phyloP scores from a whole-genome alignment of 1,140 invertebrate genomes.

The Plodia interpunctella region DNA sequence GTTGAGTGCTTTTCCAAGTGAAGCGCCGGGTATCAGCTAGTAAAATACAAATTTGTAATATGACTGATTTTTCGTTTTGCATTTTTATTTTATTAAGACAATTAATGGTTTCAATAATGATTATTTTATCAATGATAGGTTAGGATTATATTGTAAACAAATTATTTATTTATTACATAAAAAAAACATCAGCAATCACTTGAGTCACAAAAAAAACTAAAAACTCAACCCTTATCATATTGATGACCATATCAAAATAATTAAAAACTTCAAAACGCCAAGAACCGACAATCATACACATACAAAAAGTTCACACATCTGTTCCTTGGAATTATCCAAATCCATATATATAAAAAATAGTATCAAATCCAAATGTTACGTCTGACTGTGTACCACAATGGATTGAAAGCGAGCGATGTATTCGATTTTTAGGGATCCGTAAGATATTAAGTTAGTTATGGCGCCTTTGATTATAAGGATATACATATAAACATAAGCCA shows the following conservation, averaged over 20 bases:
- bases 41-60: too few species aligned
- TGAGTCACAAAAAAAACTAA: too few species aligned
- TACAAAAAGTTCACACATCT: slow-evolving; percentile 14
- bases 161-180: background rate
- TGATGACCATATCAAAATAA: slow-evolving; percentile 13
- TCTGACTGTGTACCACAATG: background rate
- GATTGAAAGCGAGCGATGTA: background rate
- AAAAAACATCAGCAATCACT: background rate
- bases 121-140: too few species aligned
- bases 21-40: too few species aligned
- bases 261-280: slow-evolving; percentile 8
- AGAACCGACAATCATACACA: background rate
- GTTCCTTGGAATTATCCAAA: slow-evolving; percentile 7
- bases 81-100: too few species aligned
- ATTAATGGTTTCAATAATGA: too few species aligned
- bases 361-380: background rate
- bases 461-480: too few species aligned
- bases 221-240: slow-evolving; percentile 2
- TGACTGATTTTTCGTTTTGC: too few species aligned
- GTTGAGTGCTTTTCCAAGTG: too few species aligned
- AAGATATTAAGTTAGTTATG: too few species aligned
- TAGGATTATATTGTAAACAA: too few species aligned
- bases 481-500: too few species aligned
- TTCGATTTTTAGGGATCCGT: background rate
- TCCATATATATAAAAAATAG: slow-evolving; percentile 1